A percentile compares a stretch with the other conserved stretches of the same genome.
These are phyloP conservation scores for Urosaurus nigricauda DNA, from an alignment of 2,797 vertebrate genomes.

Conservation along the genomic window DNA sequence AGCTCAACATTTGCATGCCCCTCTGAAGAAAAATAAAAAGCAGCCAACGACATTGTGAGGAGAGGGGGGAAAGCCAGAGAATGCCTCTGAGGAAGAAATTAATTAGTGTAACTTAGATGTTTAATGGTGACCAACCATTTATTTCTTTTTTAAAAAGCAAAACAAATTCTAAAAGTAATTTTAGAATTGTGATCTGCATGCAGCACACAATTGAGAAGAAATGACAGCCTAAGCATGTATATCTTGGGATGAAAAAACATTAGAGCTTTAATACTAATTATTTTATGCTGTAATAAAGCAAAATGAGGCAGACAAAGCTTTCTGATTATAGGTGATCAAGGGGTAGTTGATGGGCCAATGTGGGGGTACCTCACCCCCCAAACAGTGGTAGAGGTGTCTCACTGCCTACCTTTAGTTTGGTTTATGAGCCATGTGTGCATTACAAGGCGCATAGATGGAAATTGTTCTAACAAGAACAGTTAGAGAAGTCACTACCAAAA, in stretches of 20 bases:
- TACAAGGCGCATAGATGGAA: background rate
- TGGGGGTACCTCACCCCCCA: too few species aligned
- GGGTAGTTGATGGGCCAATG: too few species aligned
- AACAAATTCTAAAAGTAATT: background rate
- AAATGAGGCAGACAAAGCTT: background rate
- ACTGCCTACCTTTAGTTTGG: too few species aligned
- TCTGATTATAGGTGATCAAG: background rate
- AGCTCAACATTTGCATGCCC: slow-evolving; percentile 40
- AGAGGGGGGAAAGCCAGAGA: slow-evolving; percentile 38
- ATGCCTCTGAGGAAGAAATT: slow-evolving; percentile 35
- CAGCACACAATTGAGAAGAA: background rate
- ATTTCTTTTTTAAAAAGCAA: slow-evolving; percentile 1
- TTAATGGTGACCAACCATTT: slow-evolving; percentile 29
- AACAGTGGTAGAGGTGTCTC: too few species aligned
- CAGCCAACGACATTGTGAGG: slow-evolving; percentile 24
- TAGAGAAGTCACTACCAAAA: background rate
- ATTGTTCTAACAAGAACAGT: background rate
- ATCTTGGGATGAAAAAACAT: background rate
- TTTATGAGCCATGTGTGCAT: too few species aligned
- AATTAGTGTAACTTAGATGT: slow-evolving; percentile 35
- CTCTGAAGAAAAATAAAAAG: slow-evolving; percentile 43
- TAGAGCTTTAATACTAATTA: background rate
- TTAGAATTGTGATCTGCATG: slow-evolving; percentile 5
- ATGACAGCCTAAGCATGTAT: background rate
- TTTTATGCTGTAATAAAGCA: slow-evolving; percentile 8